Base-by-base conservation (phyloP, 2,888 invertebrate species). In the Melinaea menophilus region DNA sequence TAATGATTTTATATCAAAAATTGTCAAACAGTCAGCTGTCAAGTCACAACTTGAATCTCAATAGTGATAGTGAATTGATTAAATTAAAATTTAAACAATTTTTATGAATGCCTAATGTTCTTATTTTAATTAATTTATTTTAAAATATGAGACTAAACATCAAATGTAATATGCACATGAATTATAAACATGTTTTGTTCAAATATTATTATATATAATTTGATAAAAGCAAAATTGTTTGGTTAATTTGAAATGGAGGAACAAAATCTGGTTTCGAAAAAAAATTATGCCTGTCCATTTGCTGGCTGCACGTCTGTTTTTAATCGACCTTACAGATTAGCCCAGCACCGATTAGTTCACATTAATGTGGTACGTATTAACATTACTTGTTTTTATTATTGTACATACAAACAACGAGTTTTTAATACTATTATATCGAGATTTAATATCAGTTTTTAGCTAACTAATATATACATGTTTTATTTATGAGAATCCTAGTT, bases 321-420 rank as follows among this genome's bases (percentile, higher is more conserved):
- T 68, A 79, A 80, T 64, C 90, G 92, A 59, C 88, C 92, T 11
- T 92, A 88, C 55, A 87, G 91, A 71, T 79, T 94, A 62, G 84
- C 89, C 48, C 91, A 92, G 58, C 94, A 94, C 75, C 79, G 92
- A 64, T 85, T 89, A 66, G 79, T 84, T 46, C 94, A 94, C 71
- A 86, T 86, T 2, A 92, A 92, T 73, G 81, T 92, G 68, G 94
- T 94, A 89, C 84, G 87, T 78, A 31, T 46, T 62, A 45, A 37
- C 46, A n/a, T n/a, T n/a, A n/a, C 12, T 22, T 22, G 22, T 22
- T 22, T 22, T 22, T 22, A 22, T 22, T 22, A 22, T 22, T 22
- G 3, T 46, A 12, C 46, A 5, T 12, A 12, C 9, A 46, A 46
- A 46, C 1, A 46, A 46, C 4, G 0, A 22, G 22, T 22, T 22